Base-by-base conservation (phyloP, 1,140 invertebrate species). In the Listronotus oregonensis region DNA sequence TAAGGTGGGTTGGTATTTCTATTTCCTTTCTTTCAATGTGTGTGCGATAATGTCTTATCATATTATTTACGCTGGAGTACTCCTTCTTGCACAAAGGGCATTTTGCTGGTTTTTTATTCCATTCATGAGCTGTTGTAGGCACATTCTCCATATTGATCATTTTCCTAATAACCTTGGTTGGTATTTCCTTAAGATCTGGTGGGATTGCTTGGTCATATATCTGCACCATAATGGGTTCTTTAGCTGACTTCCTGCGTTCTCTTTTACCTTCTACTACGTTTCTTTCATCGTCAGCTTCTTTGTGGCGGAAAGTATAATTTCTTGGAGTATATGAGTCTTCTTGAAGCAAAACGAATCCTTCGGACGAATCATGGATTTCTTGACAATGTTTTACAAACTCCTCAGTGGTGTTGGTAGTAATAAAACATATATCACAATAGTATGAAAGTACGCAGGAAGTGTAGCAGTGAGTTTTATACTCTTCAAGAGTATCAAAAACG, bases 1-100 rank as follows among this genome's bases (percentile, higher is more conserved):
- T 60, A 14, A 52, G 58, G 0, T 52, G 37, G 9, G 14, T 27
- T 9, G 64, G 57, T 15, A 61, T 17, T 42, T 57, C 54, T 0
- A 51, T 31, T 57, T 69, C 60, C 14, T 61, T 46, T 32, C 44
- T 46, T 32, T 70, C 61, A 80, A 52, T 50, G 76, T 81, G 71
- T 79, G 81, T 77, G 70, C 81, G 83, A 65, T 83, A 80, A 74
- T 85, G 84, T 68, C 83, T 81, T 8, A 84, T 75, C 72, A 85
- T 80, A 76, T 83, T 84, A 10, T 81, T 80, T 70, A 84, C 82
- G 66, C 75, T 81, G 18, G 78, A 80, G 49, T 82, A 82, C 64
- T 80, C 82, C 70, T 83, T 84, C 4, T 76, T 77, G 58, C 83
- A 85, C 12, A 83, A 69, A 1, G 81, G 80, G 64, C 84, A 85